These are phyloP conservation scores for Heliangelus exortis DNA, from an alignment of 2,797 vertebrate species.

Conservation along the genomic window DNA sequence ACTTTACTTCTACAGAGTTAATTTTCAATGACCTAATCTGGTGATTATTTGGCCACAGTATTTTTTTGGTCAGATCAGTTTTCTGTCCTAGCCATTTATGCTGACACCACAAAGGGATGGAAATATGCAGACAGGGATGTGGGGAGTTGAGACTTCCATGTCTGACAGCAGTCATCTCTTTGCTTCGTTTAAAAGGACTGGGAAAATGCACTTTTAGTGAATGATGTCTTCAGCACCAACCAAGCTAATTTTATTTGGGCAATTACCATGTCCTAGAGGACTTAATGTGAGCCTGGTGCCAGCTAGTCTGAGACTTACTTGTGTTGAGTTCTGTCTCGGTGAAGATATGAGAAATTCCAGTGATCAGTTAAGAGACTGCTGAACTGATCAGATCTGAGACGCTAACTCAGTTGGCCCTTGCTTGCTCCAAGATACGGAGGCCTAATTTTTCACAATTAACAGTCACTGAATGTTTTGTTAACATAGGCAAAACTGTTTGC, in stretches of 20 bases:
- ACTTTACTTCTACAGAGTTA: background rate
- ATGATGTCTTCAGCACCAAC: slow-evolving; percentile 52
- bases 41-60: background rate
- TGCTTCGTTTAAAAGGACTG: slow-evolving; percentile 31
- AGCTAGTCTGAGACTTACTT: slow-evolving; percentile 57
- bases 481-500: slow-evolving; percentile 30
- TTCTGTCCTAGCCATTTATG: background rate
- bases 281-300: slow-evolving; percentile 61
- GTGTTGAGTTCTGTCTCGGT: slow-evolving; percentile 25
- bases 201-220: slow-evolving; percentile 23
- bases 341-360: slow-evolving; percentile 47
- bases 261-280: slow-evolving; percentile 55
- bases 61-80: background rate
- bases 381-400: slow-evolving; percentile 48
- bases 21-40: background rate
- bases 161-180: slow-evolving; percentile 6
- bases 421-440: background rate
- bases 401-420: background rate
- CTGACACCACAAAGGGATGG: background rate
- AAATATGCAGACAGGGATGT: background rate
- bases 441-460: slow-evolving; percentile 50
- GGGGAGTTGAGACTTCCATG: background rate
- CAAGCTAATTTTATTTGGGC: slow-evolving; percentile 59
- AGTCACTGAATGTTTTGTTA: slow-evolving; percentile 32
- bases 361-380: slow-evolving; percentile 58